These are phyloP conservation scores for Callipepla californica DNA, from an alignment of 2,113 vertebrate species.

Conservation along the genomic window DNA sequence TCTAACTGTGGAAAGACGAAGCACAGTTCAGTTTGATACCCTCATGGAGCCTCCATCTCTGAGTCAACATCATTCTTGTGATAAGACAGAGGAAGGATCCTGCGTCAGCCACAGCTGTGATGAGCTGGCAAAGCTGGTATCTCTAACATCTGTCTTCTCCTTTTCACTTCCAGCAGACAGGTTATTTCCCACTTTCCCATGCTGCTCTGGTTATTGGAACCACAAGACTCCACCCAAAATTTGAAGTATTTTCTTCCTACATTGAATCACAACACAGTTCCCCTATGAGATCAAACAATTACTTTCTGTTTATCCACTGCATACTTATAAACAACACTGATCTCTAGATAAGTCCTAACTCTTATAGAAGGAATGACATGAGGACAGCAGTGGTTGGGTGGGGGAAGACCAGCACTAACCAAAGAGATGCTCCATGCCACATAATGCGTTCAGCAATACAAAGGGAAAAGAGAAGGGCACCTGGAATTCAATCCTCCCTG, in stretches of 20 bases:
- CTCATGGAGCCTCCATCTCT: conserved; percentile 16
- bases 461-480: neutral
- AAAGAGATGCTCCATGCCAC: neutral
- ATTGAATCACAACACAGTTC: neutral
- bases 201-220: neutral
- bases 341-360: conserved; percentile 22
- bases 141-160: conserved; percentile 47
- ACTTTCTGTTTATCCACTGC: conserved; percentile 26
- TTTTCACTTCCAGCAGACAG: conserved; percentile 44
- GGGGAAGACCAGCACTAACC: neutral
- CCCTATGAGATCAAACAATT: conserved; percentile 24
- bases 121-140: conserved; percentile 39
- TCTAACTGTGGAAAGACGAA: neutral
- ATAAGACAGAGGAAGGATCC: conserved; percentile 42
- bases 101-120: neutral
- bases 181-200: neutral
- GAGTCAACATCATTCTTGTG: conserved; percentile 46
- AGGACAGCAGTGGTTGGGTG: neutral
- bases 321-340: neutral
- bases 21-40: neutral
- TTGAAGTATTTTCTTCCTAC: conserved; percentile 23
- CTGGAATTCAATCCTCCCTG: neutral
- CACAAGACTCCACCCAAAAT: conserved; percentile 39
- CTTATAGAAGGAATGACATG: neutral
- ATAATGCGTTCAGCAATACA: neutral